Evolutionary conservation across 2,888 invertebrate species (phyloP).

Genomic region (Ametastegia equiseti): DNA sequence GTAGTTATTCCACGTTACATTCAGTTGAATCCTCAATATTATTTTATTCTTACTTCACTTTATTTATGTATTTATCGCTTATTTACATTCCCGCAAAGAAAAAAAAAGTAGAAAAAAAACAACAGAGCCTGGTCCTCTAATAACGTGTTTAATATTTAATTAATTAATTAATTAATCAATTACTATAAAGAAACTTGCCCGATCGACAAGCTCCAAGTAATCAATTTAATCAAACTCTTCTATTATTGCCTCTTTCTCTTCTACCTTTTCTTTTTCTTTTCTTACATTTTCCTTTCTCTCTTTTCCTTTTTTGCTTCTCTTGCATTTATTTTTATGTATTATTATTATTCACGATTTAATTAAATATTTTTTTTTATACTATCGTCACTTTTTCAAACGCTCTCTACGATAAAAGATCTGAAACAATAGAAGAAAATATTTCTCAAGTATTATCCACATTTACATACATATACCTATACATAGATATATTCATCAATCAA

Average conservation of each 20-base stretch:
- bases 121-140: constrained; percentile 35
- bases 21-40: constrained; percentile 3
- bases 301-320: not conserved
- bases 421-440: constrained; percentile 57
- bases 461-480: not conserved
- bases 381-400: constrained; percentile 50
- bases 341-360: not conserved
- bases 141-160: constrained; percentile 8
- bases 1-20: not conserved
- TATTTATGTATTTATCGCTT: constrained; percentile 59
- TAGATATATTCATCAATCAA: not conserved
- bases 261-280: too few species aligned
- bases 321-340: not conserved
- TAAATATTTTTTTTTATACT: constrained; percentile 60
- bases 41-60: not conserved
- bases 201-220: constrained; percentile 58
- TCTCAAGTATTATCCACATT: too few species aligned
- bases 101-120: not conserved
- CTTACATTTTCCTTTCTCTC: not conserved
- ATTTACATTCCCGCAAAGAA: constrained; percentile 65
- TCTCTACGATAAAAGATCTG: constrained; percentile 74
- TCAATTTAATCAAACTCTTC: not conserved
- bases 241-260: not conserved
- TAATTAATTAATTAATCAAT: constrained; percentile 45
- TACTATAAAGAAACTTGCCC: constrained; percentile 60